Evolutionary conservation across 23 tunicate species (phyloP).

Genomic region (Trididemnum nubilum): DNA sequence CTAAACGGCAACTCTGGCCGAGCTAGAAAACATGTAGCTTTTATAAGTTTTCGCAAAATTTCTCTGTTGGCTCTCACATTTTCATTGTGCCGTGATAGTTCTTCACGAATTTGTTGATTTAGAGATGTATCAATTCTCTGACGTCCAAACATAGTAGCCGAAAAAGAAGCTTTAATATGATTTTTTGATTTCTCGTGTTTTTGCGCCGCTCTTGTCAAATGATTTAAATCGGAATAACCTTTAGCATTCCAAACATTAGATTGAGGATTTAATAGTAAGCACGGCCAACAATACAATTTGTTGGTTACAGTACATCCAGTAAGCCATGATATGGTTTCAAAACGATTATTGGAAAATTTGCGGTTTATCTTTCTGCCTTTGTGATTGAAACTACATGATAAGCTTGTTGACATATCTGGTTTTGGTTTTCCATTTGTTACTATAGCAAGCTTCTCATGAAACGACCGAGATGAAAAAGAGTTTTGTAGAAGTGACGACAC

Average conservation of each 20-base stretch:
- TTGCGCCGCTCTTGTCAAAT: neutral
- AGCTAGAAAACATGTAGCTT: neutral
- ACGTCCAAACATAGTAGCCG: neutral
- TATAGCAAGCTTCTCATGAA: neutral
- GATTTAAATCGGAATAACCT: neutral
- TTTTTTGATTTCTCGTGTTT: slow-evolving; percentile 3
- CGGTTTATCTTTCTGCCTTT: neutral
- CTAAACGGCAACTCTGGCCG: slow-evolving; percentile 9
- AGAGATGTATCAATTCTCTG: neutral
- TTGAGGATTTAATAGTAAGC: neutral
- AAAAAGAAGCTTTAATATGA: neutral
- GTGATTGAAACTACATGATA: neutral
- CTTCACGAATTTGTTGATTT: neutral
- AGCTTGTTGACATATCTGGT: neutral
- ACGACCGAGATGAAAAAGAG: neutral
- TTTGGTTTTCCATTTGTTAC: slow-evolving; percentile 7
- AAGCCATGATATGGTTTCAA: neutral
- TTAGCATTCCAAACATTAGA: neutral
- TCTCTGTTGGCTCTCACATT: slow-evolving; percentile 15
- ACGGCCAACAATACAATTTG: slow-evolving; percentile 12
- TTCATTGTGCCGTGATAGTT: neutral
- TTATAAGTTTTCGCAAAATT: neutral
- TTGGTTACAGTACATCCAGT: neutral
- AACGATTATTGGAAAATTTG: neutral
- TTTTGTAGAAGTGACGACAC: neutral